These are phyloP conservation scores for Cordilura impudica DNA, from an alignment of 2,888 invertebrate genomes.

Conservation along the genomic window DNA sequence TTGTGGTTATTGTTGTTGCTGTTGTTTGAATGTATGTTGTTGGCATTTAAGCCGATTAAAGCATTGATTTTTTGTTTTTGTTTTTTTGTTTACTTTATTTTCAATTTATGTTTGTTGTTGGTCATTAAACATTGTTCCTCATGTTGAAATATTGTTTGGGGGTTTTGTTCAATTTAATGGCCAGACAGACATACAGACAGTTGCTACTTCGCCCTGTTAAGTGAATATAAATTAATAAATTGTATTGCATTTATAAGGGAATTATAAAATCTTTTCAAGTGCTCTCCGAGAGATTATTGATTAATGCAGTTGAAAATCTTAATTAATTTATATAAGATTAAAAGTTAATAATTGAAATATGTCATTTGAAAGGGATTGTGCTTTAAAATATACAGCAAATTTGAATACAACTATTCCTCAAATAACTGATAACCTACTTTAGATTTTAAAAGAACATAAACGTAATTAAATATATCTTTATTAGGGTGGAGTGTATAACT, in stretches of 20 bases:
- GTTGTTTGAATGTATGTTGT: neutral
- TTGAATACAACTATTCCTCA: no score
- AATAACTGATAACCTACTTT: no score
- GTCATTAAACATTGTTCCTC: slow-evolving; percentile 26
- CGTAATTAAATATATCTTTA: no score
- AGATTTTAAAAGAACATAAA: no score
- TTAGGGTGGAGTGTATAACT: no score
- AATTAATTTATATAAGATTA: slow-evolving; percentile 49
- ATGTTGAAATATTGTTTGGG: neutral
- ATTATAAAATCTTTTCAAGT: slow-evolving; percentile 41
- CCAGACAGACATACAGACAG: neutral
- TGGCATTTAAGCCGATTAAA: slow-evolving; percentile 46
- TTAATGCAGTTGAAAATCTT: slow-evolving; percentile 52
- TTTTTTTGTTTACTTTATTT: slow-evolving; percentile 26
- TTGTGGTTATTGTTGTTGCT: neutral
- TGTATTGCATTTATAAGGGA: slow-evolving; percentile 45
- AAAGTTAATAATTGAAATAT: no score
- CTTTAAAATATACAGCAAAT: no score
- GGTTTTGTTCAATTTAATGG: neutral
- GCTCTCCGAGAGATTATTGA: slow-evolving; percentile 46
- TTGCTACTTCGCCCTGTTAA: slow-evolving; percentile 3
- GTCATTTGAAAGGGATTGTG: no score
- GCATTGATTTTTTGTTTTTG: neutral
- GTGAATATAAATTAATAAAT: slow-evolving; percentile 38
- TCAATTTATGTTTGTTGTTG: slow-evolving; percentile 30